phyloP scores from a whole-genome alignment of 1,140 invertebrate species.

The Cotesia chilonis region DNA sequence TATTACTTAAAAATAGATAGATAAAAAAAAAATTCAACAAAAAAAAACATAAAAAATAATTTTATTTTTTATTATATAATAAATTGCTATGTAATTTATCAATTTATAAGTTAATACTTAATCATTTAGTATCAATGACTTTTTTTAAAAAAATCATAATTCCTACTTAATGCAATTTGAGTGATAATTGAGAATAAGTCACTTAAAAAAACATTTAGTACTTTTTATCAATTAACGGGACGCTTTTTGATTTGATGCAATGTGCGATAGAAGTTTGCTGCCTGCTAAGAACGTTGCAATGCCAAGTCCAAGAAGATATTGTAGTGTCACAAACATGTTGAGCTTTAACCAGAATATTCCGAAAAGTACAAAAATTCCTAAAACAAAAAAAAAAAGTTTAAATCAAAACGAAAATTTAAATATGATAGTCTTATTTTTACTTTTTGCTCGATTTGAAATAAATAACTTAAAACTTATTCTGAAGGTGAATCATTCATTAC shows the following conservation, averaged over 20 bases:
- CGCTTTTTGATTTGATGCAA: constrained; percentile 69
- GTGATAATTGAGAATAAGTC: constrained; percentile 15
- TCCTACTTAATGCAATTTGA: not conserved
- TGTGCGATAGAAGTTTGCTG: constrained; percentile 83
- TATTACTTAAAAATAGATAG: too few relatives aligned
- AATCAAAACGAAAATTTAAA: not conserved
- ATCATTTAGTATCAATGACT: not conserved
- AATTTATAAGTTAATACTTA: not conserved
- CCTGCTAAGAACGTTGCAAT: constrained; percentile 90
- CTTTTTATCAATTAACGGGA: constrained; percentile 41
- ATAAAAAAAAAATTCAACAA: not conserved
- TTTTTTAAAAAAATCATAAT: not conserved
- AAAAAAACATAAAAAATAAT: constrained; percentile 1
- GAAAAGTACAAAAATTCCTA: constrained; percentile 88
- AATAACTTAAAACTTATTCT: not conserved
- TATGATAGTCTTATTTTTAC: not conserved
- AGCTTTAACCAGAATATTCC: constrained; percentile 90
- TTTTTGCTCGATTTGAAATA: not conserved
- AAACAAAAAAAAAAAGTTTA: constrained; percentile 50
- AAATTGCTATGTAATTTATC: not conserved
- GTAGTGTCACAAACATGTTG: constrained; percentile 96
- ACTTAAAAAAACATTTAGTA: not conserved
- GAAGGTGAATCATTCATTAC: not conserved
- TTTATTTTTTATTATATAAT: not conserved
- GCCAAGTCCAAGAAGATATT: constrained; percentile 85